Percentiles rank a stretch among this genome's conserved stretches.
Conservation (phyloP, 2,797 vertebrate species). For the Coluber constrictor region DNA sequence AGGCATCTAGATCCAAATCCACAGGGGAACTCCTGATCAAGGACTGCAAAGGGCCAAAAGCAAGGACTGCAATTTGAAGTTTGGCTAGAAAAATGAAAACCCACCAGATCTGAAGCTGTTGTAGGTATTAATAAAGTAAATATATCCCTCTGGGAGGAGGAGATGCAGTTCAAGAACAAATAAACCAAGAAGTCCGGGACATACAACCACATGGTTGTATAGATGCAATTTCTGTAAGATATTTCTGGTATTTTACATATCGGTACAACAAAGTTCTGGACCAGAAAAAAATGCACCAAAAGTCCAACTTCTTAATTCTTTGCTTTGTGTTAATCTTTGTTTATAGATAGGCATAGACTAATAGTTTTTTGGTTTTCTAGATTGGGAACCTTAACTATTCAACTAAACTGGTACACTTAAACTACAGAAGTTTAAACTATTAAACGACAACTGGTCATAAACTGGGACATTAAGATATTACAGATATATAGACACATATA, state of each 20-base stretch:
- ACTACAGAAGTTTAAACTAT: too few relatives aligned
- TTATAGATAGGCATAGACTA: neutral
- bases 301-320: neutral
- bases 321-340: neutral
- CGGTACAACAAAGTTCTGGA: neutral
- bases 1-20: slow-evolving; percentile 64
- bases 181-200: slow-evolving; percentile 24
- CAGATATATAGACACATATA: neutral
- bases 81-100: slow-evolving; percentile 58
- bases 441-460: too few relatives aligned
- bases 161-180: slow-evolving; percentile 17
- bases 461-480: neutral
- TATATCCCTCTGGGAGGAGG: slow-evolving; percentile 32
- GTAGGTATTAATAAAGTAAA: slow-evolving; percentile 50
- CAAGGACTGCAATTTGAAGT: slow-evolving; percentile 60
- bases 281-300: neutral
- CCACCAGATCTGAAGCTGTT: slow-evolving; percentile 38
- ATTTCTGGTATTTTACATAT: neutral
- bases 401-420: neutral
- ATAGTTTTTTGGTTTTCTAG: neutral
- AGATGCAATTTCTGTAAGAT: neutral
- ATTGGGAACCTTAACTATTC: neutral
- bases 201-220: neutral
- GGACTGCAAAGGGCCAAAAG: slow-evolving; percentile 38
- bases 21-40: slow-evolving; percentile 68